Conservation (phyloP, 2,113 vertebrate genomes). For the Thinocorus orbignyianus region DNA sequence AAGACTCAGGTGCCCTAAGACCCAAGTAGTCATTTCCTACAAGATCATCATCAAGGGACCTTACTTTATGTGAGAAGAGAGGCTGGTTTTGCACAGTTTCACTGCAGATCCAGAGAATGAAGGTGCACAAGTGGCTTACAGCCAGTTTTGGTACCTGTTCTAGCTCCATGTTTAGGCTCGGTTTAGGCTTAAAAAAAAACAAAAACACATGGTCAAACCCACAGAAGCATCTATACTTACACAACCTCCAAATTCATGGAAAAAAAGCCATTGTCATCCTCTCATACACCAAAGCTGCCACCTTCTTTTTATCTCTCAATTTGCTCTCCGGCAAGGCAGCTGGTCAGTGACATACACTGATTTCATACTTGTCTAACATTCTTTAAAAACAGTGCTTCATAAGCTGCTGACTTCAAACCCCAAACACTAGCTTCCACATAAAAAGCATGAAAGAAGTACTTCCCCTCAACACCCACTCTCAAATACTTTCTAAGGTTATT, state of each 20-base stretch:
- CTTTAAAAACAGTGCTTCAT: not conserved
- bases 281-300: fast-evolving
- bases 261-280: not conserved
- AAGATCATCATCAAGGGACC: fast-evolving
- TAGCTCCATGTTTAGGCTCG: fast-evolving
- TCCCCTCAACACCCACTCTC: not conserved
- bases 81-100: not conserved
- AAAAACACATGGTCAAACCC: not conserved
- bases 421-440: fast-evolving
- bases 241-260: not conserved
- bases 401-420: not conserved
- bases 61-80: not conserved
- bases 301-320: not conserved
- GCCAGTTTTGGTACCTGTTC: not conserved
- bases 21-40: not conserved
- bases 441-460: fast-evolving
- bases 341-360: fast-evolving
- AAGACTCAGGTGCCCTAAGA: not conserved
- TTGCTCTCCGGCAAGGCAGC: not conserved
- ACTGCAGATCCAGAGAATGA: not conserved
- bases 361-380: fast-evolving
- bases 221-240: not conserved
- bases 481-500: not conserved
- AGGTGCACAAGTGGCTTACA: not conserved
- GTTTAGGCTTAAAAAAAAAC: not conserved